Evolutionary conservation across 2,888 invertebrate species (phyloP).

Genomic region (Andrena flavipes): DNA sequence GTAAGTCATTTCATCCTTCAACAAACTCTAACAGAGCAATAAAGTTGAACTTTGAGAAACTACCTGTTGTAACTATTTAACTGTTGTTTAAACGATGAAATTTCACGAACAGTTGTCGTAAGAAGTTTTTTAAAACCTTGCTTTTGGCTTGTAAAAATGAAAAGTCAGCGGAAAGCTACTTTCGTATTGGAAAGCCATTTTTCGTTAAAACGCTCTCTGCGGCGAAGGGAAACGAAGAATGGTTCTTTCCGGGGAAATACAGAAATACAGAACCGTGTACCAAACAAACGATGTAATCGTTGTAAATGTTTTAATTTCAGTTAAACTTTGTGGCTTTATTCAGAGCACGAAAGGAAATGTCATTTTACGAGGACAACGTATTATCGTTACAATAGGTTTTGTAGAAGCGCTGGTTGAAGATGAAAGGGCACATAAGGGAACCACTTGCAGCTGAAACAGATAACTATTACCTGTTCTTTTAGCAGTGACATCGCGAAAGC

Average conservation of each 20-base stretch:
- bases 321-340: neutral
- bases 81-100: slow-evolving; percentile 32
- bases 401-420: neutral
- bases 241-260: slow-evolving; percentile 35
- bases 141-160: slow-evolving; percentile 21
- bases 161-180: slow-evolving; percentile 45
- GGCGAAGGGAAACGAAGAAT: slow-evolving; percentile 18
- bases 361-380: neutral
- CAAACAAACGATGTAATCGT: neutral
- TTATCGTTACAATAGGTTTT: too few relatives aligned
- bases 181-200: slow-evolving; percentile 58
- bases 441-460: slow-evolving; percentile 7
- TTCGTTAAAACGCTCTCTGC: slow-evolving; percentile 53
- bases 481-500: slow-evolving; percentile 21
- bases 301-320: neutral
- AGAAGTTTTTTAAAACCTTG: slow-evolving; percentile 21
- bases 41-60: neutral
- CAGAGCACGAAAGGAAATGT: neutral
- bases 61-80: neutral
- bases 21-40: neutral
- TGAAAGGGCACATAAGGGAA: slow-evolving; percentile 11
- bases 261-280: neutral
- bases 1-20: neutral
- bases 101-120: slow-evolving; percentile 34
- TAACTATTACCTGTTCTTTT: slow-evolving; percentile 8